Percentiles rank a stretch among this genome's conserved stretches.
Evolutionary conservation across 2,888 invertebrate genomes (phyloP).

Genomic region (Ophion obscuratus): DNA sequence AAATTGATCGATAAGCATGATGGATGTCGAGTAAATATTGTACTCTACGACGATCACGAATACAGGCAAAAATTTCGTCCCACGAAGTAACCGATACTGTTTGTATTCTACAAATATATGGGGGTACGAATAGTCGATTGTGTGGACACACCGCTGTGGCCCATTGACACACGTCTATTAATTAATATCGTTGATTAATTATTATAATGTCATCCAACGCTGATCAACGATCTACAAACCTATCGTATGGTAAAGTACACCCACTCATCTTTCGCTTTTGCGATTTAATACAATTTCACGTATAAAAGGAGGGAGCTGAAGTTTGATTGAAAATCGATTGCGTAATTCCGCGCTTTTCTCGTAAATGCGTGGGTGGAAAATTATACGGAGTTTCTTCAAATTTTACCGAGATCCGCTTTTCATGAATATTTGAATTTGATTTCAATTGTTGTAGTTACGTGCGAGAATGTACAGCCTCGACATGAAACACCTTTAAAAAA

Average conservation of each 20-base stretch:
- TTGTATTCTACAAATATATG: neutral
- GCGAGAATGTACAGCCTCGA: neutral
- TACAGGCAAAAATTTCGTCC: neutral
- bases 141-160: neutral
- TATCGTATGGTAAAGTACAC: neutral
- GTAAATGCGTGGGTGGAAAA: neutral
- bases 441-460: neutral
- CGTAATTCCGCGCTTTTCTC: no score
- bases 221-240: neutral
- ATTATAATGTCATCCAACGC: neutral
- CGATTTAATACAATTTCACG: no score
- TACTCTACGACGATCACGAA: neutral
- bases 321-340: neutral
- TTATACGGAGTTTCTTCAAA: neutral
- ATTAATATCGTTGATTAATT: slow-evolving; percentile 1
- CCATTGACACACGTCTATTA: slow-evolving; percentile 10
- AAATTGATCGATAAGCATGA: neutral
- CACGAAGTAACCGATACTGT: slow-evolving; percentile 2
- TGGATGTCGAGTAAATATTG: neutral
- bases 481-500: neutral
- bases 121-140: neutral
- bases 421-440: neutral
- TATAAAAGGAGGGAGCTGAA: no score
- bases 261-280: no score
- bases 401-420: neutral